Percentiles rank a stretch among this genome's conserved stretches.
These are phyloP conservation scores for Xiphophorus maculatus DNA, from an alignment of 2,113 vertebrate genomes.

Conservation along the genomic window DNA sequence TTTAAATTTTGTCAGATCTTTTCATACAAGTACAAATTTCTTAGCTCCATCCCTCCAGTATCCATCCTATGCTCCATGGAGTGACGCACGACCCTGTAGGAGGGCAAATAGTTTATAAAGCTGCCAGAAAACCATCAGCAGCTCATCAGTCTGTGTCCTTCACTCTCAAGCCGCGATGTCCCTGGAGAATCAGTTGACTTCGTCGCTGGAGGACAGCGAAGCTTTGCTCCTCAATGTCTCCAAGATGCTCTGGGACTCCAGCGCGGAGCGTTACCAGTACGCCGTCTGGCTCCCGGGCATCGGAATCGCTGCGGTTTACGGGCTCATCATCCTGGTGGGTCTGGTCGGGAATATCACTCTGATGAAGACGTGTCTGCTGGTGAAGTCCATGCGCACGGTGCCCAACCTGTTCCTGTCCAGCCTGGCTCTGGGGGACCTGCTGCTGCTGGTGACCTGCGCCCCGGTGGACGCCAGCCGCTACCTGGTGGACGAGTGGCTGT, in stretches of 20 bases:
- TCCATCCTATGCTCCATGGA: not conserved
- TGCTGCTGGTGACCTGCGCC: constrained; percentile 92
- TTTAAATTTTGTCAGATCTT: not conserved
- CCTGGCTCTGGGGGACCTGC: constrained; percentile 91
- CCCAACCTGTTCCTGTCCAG: constrained; percentile 96
- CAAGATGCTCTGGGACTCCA: constrained; percentile 6
- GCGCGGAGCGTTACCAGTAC: constrained; percentile 12
- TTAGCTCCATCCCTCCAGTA: not conserved
- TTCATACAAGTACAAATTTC: not conserved
- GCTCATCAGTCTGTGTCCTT: not conserved
- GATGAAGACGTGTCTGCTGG: constrained; percentile 89
- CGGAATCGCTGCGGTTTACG: constrained; percentile 78
- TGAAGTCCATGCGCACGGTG: constrained; percentile 90
- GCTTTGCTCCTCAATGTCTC: constrained; percentile 32
- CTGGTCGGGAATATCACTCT: constrained; percentile 92
- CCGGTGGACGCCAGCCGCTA: constrained; percentile 96
- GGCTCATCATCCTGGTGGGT: constrained; percentile 88
- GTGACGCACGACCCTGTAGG: constrained; percentile 46
- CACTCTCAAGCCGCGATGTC: constrained; percentile 38
- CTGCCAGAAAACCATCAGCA: constrained; percentile 5
- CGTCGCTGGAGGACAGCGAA: constrained; percentile 19
- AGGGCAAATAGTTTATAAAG: constrained; percentile 36
- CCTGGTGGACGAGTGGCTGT: constrained; percentile 91
- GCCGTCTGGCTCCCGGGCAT: constrained; percentile 62
- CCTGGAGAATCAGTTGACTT: constrained; percentile 31